Evolutionary conservation across 2,888 invertebrate genomes (phyloP), one percentile per base, ranked within the genome.

Genomic region (Agrochola circellaris): DNA sequence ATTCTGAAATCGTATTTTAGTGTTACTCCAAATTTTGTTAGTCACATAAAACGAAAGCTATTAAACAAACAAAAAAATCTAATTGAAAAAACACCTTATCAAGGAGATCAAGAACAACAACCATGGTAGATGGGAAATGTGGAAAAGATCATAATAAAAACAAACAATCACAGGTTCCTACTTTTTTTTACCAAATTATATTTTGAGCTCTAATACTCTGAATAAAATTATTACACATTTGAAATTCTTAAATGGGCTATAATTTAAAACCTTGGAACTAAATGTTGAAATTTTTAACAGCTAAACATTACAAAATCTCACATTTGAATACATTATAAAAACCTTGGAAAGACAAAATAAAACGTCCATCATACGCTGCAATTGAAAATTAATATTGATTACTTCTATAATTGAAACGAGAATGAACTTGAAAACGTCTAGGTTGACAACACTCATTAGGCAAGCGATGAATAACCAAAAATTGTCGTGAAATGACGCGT

Each of bases 401-500:
- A 75, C 70, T 72, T n/a, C n/a, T 61, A 62, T 58, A 75, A 77
- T 72, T 71, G n/a, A 81, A 70, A 82, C 77, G 58, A 70, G 71
- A 71, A 68, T 60, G 42, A 79, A 88, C 79, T 72, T 84, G 69
- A 74, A 77, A 79, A 69, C 42, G 58, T 68, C 65, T 62, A 71
- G 51, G 64, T 69, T 69, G 77, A 78, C 76, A 75, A 77, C 71
- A 79, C 61, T 66, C 61, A 58, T 75, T 64, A 67, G 68, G 23
- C 67, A 78, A 84, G 60, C 65, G 23, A 75, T 81, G 68, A 79
- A 79, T 72, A 72, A 67, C 73, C 75, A 76, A 79, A 84, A 88
- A 85, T 73, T 75, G 77, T 90, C 87, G 88, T 89, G 90, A 87
- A 92, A 91, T 82, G 70, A 87, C 69, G 74, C 79, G 67, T 86